Percentiles rank a stretch among this genome's conserved stretches.
These are phyloP conservation scores for Megaptera novaeangliae DNA, from an alignment of 2,113 vertebrate species.

Conservation along the genomic window DNA sequence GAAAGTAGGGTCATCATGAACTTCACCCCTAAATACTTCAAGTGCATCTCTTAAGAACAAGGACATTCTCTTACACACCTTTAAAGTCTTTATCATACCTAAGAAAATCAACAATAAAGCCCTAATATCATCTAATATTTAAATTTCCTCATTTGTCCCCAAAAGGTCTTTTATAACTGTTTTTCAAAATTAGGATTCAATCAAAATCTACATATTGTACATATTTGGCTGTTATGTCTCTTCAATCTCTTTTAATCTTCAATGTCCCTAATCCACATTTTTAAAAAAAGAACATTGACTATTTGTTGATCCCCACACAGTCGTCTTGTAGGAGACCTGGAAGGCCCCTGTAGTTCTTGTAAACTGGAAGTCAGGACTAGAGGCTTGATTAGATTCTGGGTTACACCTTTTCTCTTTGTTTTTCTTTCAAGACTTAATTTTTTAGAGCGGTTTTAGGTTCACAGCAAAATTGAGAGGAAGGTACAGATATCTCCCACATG, in stretches of 20 bases:
- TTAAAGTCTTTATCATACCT: background rate
- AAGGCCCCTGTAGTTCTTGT: background rate
- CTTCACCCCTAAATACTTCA: background rate
- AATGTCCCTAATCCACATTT: background rate
- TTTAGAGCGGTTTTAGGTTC: background rate
- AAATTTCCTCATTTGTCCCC: background rate
- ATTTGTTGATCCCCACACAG: background rate
- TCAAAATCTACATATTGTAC: background rate
- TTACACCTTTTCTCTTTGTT: background rate
- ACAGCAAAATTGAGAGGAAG: background rate
- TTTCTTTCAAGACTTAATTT: background rate
- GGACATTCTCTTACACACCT: background rate
- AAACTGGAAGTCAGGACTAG: background rate
- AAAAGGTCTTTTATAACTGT: background rate
- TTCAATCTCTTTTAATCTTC: background rate
- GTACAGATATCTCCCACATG: background rate
- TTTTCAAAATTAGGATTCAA: background rate
- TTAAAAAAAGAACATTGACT: background rate
- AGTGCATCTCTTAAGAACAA: background rate
- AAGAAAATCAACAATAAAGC: background rate
- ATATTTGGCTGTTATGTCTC: background rate
- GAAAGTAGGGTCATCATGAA: background rate
- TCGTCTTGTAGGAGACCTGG: background rate
- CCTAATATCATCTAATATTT: background rate
- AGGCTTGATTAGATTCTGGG: background rate